Conservation (phyloP, 2,113 vertebrate genomes). For the Osmerus mordax region DNA sequence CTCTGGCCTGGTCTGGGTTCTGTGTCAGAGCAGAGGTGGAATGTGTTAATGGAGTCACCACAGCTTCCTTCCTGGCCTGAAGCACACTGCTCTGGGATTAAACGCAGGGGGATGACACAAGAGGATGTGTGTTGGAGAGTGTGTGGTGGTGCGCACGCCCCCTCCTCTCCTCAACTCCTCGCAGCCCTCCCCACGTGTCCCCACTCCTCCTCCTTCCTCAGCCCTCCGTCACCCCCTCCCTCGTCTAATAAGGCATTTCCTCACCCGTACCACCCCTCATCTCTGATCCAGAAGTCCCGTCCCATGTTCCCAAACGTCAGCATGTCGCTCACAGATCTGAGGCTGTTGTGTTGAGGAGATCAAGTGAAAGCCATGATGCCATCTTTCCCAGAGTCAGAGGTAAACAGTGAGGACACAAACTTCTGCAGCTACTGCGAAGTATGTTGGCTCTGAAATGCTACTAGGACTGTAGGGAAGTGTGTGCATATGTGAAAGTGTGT, state of each 20-base stretch:
- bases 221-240: slow-evolving; percentile 22
- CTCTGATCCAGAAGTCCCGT: slow-evolving; percentile 40
- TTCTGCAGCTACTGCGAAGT: slow-evolving; percentile 12
- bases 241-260: slow-evolving; percentile 75
- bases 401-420: too few species aligned
- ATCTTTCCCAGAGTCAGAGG: too few species aligned
- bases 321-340: too few species aligned
- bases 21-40: slow-evolving; percentile 56
- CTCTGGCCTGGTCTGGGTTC: slow-evolving; percentile 18
- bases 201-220: slow-evolving; percentile 35
- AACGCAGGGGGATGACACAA: neutral
- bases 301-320: too few species aligned
- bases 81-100: neutral
- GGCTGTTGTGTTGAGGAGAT: too few species aligned
- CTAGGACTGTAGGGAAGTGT: slow-evolving; percentile 21
- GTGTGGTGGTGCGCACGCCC: slow-evolving; percentile 20
- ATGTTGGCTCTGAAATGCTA: slow-evolving; percentile 7
- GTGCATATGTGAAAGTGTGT: slow-evolving; percentile 25
- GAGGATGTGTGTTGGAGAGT: slow-evolving; percentile 13
- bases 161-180: neutral
- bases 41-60: slow-evolving; percentile 68
- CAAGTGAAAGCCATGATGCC: too few species aligned
- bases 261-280: slow-evolving; percentile 63
- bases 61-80: slow-evolving; percentile 63
- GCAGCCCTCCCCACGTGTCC: neutral